Evolutionary conservation across 1,140 invertebrate genomes (phyloP).

Genomic region (Heterodera schachtii): DNA sequence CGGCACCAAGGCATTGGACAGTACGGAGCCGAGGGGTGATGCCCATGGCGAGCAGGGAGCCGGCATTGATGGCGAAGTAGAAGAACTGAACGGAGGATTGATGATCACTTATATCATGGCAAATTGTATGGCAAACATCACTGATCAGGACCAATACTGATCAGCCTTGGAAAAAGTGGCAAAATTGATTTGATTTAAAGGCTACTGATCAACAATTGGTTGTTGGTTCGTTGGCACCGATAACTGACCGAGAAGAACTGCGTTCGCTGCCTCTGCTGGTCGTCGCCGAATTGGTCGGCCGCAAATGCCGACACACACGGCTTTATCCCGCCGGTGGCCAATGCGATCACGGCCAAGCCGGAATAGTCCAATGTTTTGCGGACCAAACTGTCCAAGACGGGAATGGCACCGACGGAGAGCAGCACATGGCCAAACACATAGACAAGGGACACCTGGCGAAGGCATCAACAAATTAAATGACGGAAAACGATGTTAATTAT

Average conservation of each 20-base stretch:
- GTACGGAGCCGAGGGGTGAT: slow-evolving; percentile 67
- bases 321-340: slow-evolving; percentile 94
- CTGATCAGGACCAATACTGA: too few species aligned
- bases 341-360: slow-evolving; percentile 77
- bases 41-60: slow-evolving; percentile 67
- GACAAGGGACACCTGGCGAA: slow-evolving; percentile 78
- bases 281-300: slow-evolving; percentile 56
- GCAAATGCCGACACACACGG: slow-evolving; percentile 95
- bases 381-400: slow-evolving; percentile 67
- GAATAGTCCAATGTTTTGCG: slow-evolving; percentile 58
- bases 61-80: slow-evolving; percentile 67
- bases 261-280: slow-evolving; percentile 55
- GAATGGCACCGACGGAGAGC: slow-evolving; percentile 74
- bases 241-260: slow-evolving; percentile 78
- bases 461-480: too few species aligned
- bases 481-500: too few species aligned
- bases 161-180: too few species aligned
- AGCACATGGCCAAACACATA: slow-evolving; percentile 85
- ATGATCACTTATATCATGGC: too few species aligned
- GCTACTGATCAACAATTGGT: too few species aligned
- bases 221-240: too few species aligned
- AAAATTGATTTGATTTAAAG: too few species aligned
- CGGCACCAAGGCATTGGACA: slow-evolving; percentile 65
- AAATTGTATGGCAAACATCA: too few species aligned
- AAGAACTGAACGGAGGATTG: slow-evolving; percentile 51